A percentile compares a stretch with the other conserved stretches of the same genome.
These are phyloP conservation scores for Anoplolepis gracilipes DNA, from an alignment of 1,140 invertebrate genomes.

Conservation along the genomic window DNA sequence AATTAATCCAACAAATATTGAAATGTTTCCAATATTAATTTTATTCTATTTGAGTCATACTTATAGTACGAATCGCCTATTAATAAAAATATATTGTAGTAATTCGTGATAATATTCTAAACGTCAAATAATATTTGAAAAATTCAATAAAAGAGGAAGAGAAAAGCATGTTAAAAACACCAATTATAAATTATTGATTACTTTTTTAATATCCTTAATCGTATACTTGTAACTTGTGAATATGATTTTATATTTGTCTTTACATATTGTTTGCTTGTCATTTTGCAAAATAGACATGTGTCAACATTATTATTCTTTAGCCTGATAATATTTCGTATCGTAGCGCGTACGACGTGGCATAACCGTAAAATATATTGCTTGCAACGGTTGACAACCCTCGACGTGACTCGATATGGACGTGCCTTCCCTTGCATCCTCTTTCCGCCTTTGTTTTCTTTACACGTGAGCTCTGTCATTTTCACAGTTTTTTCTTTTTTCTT, in stretches of 20 bases:
- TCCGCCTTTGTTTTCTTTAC: neutral
- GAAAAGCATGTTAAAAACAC: neutral
- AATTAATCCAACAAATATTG: neutral
- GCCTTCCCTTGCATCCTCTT: neutral
- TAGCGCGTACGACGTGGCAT: neutral
- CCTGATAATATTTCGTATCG: slow-evolving; percentile 8
- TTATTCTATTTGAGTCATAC: neutral
- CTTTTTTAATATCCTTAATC: neutral
- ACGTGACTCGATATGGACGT: neutral
- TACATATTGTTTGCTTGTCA: neutral
- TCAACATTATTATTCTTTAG: neutral
- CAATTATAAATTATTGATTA: neutral
- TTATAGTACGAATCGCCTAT: neutral
- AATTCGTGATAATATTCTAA: neutral
- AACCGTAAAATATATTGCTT: slow-evolving; percentile 26
- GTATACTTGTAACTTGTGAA: neutral
- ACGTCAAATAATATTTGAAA: neutral
- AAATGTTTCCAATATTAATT: slow-evolving; percentile 6
- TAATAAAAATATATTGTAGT: too few relatives aligned
- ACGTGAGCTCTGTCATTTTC: neutral
- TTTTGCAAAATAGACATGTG: neutral
- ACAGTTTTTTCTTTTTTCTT: neutral
- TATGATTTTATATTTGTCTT: neutral
- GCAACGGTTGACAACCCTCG: slow-evolving; percentile 8
- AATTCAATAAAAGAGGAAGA: neutral